Base-by-base conservation (phyloP, 2,888 invertebrate genomes). In the Ferrisia virgata region DNA sequence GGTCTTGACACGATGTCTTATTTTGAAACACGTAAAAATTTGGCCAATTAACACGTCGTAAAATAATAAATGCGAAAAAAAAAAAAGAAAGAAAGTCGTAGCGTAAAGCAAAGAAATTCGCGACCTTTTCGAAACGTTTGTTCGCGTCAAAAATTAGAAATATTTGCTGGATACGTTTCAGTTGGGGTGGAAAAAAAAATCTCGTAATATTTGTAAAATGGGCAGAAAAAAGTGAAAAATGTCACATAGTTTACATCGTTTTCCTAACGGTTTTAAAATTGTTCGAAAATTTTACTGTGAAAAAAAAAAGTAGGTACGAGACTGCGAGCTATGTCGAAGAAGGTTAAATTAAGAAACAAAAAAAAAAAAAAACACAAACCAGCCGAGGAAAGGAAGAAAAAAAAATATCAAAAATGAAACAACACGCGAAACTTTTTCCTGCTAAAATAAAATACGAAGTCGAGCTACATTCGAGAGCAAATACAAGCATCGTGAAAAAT, bases 211-310 rank as follows among this genome's bases (percentile, higher is more conserved):
- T 72, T 33, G n/a, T 18, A 15, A 72, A 72, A n/a, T 33, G 3
- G 58, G 58, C 58, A 72, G 72, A 72, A 72, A 72, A 72, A 72
- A 72, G 69, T 72, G 72, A 72, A 69, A 69, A 72, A 72, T 33
- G 72, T 72, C 72, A 69, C 69, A 72, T 72, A 72, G 72, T 72
- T 72, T 72, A 72, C 72, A 72, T 72, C 72, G 72, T 72, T 72
- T 72, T 36, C 33, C 72, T 72, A 72, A 72, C 72, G 72, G n/a
- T 72, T 72, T 72, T 33, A 72, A 72, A 72, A 72, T 72, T 72
- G 72, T n/a, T 33, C 72, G n/a, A 33, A 53, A 64, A 33, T 72
- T 72, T 33, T n/a, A n/a, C 9, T 25, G 8, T 2, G 33, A 33
- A 28, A 33, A 72, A 72, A 72, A 72, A 6, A n/a, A n/a, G n/a